Evolutionary conservation across 2,113 vertebrate genomes (phyloP).

Genomic region (Poecilia latipinna): DNA sequence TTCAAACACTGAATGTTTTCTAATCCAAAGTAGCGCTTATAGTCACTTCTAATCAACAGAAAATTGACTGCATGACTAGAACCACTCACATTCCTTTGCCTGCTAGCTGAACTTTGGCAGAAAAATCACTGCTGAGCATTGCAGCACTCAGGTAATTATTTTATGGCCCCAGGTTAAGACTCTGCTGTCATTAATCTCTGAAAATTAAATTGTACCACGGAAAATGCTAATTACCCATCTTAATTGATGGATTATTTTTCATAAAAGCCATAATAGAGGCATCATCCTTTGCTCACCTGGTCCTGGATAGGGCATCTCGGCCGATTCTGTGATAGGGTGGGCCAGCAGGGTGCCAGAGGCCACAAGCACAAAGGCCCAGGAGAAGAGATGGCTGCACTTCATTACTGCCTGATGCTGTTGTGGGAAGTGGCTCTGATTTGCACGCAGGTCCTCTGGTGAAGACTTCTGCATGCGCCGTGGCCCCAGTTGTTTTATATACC

Average conservation of each 20-base stretch:
- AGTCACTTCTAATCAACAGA: constrained; percentile 8
- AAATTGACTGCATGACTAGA: neutral
- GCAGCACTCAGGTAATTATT: constrained; percentile 32
- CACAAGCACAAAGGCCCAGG: constrained; percentile 74
- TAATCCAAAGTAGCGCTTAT: constrained; percentile 1
- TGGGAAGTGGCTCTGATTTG: constrained; percentile 33
- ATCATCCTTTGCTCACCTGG: constrained; percentile 66
- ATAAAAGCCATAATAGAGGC: constrained; percentile 17
- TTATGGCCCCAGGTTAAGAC: constrained; percentile 12
- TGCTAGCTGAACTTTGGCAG: constrained; percentile 16
- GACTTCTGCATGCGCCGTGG: constrained; percentile 37
- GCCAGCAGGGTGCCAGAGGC: constrained; percentile 66
- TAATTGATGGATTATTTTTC: constrained; percentile 12
- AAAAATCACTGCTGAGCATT: constrained; percentile 25
- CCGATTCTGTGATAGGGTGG: constrained; percentile 77
- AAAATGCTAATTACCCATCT: constrained; percentile 28
- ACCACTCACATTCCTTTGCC: neutral
- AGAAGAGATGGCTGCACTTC: constrained; percentile 70
- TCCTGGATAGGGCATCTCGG: constrained; percentile 73
- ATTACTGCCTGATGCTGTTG: constrained; percentile 56
- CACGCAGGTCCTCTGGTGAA: constrained; percentile 41
- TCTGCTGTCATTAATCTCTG: constrained; percentile 37
- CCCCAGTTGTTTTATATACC: constrained; percentile 69
- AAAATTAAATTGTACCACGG: constrained; percentile 25
- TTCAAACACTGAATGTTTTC: neutral